Conservation (phyloP, 1,140 invertebrate genomes). For the Cydia amplana region DNA sequence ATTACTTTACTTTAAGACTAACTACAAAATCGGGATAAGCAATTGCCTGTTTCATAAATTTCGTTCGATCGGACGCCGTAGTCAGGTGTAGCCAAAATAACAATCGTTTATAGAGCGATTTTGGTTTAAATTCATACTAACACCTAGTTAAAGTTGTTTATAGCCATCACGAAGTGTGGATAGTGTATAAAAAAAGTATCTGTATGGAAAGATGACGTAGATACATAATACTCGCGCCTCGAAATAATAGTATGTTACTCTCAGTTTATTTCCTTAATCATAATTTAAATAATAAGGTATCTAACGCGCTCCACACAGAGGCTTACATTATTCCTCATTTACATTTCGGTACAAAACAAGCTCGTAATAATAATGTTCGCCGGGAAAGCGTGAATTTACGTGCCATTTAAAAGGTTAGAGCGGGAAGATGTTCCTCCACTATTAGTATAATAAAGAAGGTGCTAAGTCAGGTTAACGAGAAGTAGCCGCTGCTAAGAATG, state of each 20-base stretch:
- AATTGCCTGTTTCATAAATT: too few species aligned
- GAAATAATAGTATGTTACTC: conserved; percentile 39
- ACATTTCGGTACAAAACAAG: conserved; percentile 26
- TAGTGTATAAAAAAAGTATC: too few species aligned
- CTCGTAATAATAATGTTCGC: conserved; percentile 25
- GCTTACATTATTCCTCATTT: conserved; percentile 29
- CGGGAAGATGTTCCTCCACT: conserved; percentile 16
- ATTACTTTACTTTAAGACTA: too few species aligned
- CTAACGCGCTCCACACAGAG: neutral
- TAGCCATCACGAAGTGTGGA: too few species aligned
- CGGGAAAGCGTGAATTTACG: conserved; percentile 31
- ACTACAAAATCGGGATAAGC: too few species aligned
- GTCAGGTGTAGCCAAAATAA: too few species aligned
- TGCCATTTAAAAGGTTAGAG: conserved; percentile 28
- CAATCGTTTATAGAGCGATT: too few species aligned
- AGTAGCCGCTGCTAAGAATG: conserved; percentile 10
- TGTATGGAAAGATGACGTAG: too few species aligned
- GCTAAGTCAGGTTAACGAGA: conserved; percentile 39
- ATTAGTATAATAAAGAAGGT: conserved; percentile 42
- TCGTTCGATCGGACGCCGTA: too few species aligned
- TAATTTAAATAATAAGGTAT: conserved; percentile 20
- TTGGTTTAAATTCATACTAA: too few species aligned
- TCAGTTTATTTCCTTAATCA: conserved; percentile 45
- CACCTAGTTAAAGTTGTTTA: too few species aligned
- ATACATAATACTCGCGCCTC: neutral